Base-by-base conservation (phyloP, 2,113 vertebrate species). In the Boulengerochromis microlepis region DNA sequence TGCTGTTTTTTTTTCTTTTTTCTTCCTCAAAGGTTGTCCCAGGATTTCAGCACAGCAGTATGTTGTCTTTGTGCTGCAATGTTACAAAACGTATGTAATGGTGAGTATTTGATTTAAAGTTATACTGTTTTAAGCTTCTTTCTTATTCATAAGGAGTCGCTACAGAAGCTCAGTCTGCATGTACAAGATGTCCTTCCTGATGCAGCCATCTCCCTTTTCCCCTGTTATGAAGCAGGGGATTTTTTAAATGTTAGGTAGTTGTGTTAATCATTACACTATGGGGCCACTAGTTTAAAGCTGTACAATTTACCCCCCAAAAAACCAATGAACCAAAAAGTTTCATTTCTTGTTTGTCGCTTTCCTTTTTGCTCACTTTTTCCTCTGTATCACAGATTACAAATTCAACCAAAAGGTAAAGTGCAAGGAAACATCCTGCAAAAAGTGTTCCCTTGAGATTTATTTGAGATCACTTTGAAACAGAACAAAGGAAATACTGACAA, bases 161-260 rank as follows among this genome's bases (percentile, higher is more conserved):
- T 9, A 13, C 38, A 42, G 38, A 1, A 74, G 13, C 22, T 71
- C n/a, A 26, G 40, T 45, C 6, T 16, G 24, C 22, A 45, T 16
- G 12, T 10, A 16, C 22, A 38, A 45, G n/a, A 1, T 71, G 13
- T 0, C 0, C 13, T 45, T 74, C 1, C 69, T 47, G 22, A 76
- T 47, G 40, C 69, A 76, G 22, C 40, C 40, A 1, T 4, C 40
- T 26, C 24, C 6, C 15, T 76, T 26, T 76, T 2, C 9, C 24
- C 22, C 40, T 45, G 5, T 15, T 45, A 10, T 47, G 9, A 76
- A 29, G 22, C 9, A 26, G 22, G 40, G 40, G 69, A 47, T 26
- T 74, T 74, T 74, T 5, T 74, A 18, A 15, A 26, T 74, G 22
- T 74, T 18, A 74, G 22, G 40, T 74, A 26, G 4, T 24, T 7